Percentiles rank a stretch among this genome's conserved stretches.
These are phyloP conservation scores for Recurvirostra avosetta DNA, from an alignment of 2,113 vertebrate species.

Conservation along the genomic window DNA sequence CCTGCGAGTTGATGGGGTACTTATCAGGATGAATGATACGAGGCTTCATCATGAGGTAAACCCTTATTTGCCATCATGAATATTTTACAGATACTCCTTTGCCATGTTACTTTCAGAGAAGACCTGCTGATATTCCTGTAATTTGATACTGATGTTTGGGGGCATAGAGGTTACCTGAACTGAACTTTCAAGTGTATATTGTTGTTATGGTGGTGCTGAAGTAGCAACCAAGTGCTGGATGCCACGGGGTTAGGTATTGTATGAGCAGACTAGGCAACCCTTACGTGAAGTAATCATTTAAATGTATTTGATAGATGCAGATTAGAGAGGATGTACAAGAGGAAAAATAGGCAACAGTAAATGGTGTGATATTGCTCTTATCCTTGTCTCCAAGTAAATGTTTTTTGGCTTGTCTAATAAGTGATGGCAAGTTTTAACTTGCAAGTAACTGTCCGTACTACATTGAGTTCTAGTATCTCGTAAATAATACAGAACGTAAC, in stretches of 20 bases:
- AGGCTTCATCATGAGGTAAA: constrained; percentile 91
- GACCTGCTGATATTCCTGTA: not conserved
- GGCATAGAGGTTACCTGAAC: not conserved
- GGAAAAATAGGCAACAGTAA: not conserved
- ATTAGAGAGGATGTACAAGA: not conserved
- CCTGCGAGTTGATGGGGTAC: constrained; percentile 91
- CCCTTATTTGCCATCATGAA: not conserved
- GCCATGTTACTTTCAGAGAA: not conserved
- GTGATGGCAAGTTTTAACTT: not conserved
- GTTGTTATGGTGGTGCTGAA: not conserved
- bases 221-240: not conserved
- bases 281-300: not conserved
- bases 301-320: not conserved
- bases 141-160: not conserved
- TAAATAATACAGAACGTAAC: not conserved
- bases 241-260: not conserved
- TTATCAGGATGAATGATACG: constrained; percentile 94
- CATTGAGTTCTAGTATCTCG: not conserved
- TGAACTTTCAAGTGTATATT: not conserved
- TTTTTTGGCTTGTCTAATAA: not conserved
- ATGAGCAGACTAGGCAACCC: not conserved
- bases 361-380: not conserved
- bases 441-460: not conserved
- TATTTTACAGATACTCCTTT: not conserved
- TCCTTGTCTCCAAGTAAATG: not conserved